phyloP scores from a whole-genome alignment of 2,797 vertebrate species.

The Percopsis omiscomaycus region DNA sequence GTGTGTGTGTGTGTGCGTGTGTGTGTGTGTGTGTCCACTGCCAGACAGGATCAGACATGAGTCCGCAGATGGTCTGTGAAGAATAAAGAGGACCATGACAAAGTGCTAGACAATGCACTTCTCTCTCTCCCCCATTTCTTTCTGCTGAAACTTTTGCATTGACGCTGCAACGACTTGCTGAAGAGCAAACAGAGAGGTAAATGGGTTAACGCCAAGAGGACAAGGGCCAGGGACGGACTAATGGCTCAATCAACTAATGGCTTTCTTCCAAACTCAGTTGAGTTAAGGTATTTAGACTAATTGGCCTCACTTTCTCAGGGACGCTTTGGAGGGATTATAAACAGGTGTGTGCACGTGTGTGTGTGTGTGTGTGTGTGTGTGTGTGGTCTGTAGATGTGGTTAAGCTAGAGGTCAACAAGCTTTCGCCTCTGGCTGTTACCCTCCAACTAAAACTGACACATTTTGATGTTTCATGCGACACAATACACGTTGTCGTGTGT shows the following conservation, averaged over 20 bases:
- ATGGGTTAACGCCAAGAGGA: background rate
- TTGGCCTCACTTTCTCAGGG: conserved; percentile 50
- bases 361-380: conserved; percentile 32
- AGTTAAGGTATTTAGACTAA: conserved; percentile 46
- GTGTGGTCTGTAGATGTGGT: conserved; percentile 56
- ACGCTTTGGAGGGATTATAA: conserved; percentile 51
- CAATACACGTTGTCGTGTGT: conserved; percentile 22
- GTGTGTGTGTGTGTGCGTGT: conserved; percentile 18
- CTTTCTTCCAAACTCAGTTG: conserved; percentile 36
- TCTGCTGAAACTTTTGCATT: conserved; percentile 16
- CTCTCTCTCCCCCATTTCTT: conserved; percentile 26
- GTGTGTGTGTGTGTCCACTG: conserved; percentile 14
- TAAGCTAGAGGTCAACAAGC: conserved; percentile 53
- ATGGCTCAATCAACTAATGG: conserved; percentile 15
- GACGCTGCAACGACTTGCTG: conserved; percentile 19
- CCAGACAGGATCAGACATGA: conserved; percentile 21
- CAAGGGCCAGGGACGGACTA: conserved; percentile 20
- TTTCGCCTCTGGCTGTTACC: conserved; percentile 42
- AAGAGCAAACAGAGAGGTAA: conserved; percentile 30
- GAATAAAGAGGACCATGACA: conserved; percentile 26
- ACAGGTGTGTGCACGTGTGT: conserved; percentile 31
- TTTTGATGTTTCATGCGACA: conserved; percentile 38
- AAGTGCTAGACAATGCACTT: conserved; percentile 50
- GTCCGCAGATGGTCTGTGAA: conserved; percentile 51
- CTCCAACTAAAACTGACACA: conserved; percentile 19